Evolutionary conservation across 2,113 vertebrate species (phyloP).

Genomic region (Micronisus gabar): DNA sequence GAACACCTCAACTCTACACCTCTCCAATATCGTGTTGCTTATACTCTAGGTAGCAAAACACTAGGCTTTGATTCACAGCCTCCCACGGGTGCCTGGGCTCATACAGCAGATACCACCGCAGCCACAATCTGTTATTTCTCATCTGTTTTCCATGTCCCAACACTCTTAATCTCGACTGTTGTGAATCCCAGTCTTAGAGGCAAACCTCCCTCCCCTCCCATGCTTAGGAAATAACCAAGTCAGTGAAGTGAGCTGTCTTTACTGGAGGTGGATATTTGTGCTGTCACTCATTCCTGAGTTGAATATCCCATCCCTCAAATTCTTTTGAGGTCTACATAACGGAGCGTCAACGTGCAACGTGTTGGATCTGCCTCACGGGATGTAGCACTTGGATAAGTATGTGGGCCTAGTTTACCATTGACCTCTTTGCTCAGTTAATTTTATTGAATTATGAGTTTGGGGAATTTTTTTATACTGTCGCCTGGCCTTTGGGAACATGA

Average conservation of each 20-base stretch:
- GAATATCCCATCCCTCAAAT: background rate
- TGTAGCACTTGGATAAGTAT: background rate
- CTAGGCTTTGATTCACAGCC: background rate
- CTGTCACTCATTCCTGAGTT: background rate
- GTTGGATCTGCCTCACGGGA: background rate
- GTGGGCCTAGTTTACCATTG: background rate
- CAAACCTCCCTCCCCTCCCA: background rate
- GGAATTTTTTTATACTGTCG: background rate
- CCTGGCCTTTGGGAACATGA: background rate
- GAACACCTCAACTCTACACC: fast-evolving
- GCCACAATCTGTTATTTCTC: background rate
- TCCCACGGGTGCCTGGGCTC: background rate
- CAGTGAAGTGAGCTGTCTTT: background rate
- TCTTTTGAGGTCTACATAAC: background rate
- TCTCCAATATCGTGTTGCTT: background rate
- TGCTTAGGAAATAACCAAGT: background rate
- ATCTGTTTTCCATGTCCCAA: background rate
- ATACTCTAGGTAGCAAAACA: background rate
- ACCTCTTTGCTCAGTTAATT: background rate
- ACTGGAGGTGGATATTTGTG: background rate
- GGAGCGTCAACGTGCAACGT: background rate
- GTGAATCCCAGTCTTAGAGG: background rate
- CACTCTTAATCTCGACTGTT: background rate
- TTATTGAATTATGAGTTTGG: background rate
- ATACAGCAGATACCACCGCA: background rate